These are phyloP conservation scores for Achlya flavicornis DNA, from an alignment of 2,888 invertebrate species.

Conservation along the genomic window DNA sequence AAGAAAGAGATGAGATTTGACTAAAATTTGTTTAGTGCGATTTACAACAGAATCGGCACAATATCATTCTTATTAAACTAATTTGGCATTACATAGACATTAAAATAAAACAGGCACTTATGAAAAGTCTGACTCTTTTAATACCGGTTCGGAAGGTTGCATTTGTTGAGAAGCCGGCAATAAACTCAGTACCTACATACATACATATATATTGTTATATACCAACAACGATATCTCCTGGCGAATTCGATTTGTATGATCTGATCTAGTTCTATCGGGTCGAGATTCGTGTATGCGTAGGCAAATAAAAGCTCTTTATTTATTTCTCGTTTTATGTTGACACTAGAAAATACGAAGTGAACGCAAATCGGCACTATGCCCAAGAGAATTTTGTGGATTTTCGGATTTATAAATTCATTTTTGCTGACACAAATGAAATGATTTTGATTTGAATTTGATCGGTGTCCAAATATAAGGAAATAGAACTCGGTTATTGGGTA, in stretches of 20 bases:
- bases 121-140: too few relatives aligned
- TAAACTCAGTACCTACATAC: too few relatives aligned
- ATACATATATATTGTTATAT: too few relatives aligned
- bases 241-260: constrained; percentile 8
- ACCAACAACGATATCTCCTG: neutral
- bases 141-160: too few relatives aligned
- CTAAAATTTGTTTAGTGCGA: too few relatives aligned
- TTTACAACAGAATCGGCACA: too few relatives aligned
- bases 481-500: too few relatives aligned
- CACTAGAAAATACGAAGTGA: constrained; percentile 12
- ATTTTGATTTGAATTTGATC: neutral
- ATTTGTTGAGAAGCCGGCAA: too few relatives aligned
- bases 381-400: neutral
- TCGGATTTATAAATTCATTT: neutral
- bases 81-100: too few relatives aligned
- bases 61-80: too few relatives aligned
- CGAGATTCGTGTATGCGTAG: neutral
- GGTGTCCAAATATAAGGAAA: neutral
- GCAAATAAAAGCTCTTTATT: constrained; percentile 8
- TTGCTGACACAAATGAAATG: neutral
- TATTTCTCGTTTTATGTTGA: constrained; percentile 13
- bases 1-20: too few relatives aligned
- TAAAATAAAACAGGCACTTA: too few relatives aligned
- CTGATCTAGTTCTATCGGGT: neutral
- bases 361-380: constrained; percentile 8